A percentile compares a stretch with the other conserved stretches of the same genome.
Conservation (phyloP, 2,797 vertebrate genomes). For the Nothura maculosa region DNA sequence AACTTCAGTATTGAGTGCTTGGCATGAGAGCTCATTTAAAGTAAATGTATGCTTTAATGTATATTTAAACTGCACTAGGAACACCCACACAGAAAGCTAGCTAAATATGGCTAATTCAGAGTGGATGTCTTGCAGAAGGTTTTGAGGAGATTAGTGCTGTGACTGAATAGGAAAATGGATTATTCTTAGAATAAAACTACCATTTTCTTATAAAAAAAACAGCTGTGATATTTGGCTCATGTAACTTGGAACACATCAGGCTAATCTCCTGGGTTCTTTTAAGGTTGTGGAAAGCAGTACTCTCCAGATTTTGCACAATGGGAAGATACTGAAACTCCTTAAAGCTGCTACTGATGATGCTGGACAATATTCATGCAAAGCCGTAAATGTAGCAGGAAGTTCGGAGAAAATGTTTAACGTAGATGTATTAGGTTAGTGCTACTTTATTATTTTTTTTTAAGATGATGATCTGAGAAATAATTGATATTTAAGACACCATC, state of each 20-base stretch:
- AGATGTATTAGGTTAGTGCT: slow-evolving; percentile 88
- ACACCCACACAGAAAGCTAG: not conserved
- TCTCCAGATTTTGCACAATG: slow-evolving; percentile 87
- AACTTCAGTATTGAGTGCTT: not conserved
- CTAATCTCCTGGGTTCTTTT: slow-evolving; percentile 47
- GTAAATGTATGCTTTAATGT: not conserved
- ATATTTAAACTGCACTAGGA: not conserved
- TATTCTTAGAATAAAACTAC: slow-evolving; percentile 16
- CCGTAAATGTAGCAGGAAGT: slow-evolving; percentile 91
- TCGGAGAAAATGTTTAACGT: slow-evolving; percentile 90
- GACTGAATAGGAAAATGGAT: slow-evolving; percentile 36
- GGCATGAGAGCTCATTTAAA: not conserved
- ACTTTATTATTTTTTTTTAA: not conserved
- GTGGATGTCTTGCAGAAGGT: not conserved
- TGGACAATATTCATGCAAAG: slow-evolving; percentile 92
- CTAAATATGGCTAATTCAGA: not conserved
- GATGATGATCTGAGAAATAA: not conserved
- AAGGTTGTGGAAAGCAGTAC: slow-evolving; percentile 86
- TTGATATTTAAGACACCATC: not conserved
- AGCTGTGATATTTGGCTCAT: slow-evolving; percentile 49
- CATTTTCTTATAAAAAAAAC: slow-evolving; percentile 42
- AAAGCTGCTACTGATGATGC: slow-evolving; percentile 82
- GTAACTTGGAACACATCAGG: slow-evolving; percentile 30
- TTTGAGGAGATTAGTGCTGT: not conserved
- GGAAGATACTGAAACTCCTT: slow-evolving; percentile 89